Percentiles rank a stretch among this genome's conserved stretches.
phyloP scores from a whole-genome alignment of 2,888 invertebrate species.

The Tubulanus polymorphus region DNA sequence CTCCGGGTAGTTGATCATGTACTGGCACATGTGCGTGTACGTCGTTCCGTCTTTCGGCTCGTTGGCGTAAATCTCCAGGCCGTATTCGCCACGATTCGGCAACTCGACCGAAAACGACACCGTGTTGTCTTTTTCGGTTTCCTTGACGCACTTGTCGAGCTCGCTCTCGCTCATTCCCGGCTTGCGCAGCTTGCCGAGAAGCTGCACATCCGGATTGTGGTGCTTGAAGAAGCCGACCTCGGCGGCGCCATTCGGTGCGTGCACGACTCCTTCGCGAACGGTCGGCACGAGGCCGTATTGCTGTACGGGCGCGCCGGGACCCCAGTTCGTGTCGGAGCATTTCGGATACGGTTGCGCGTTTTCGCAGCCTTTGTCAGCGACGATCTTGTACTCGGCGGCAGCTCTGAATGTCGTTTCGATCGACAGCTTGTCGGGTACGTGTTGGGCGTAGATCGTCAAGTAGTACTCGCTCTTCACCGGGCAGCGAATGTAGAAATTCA shows the following conservation, averaged over 20 bases:
- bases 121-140: slow-evolving; percentile 39
- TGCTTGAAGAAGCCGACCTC: slow-evolving; percentile 58
- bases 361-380: slow-evolving; percentile 40
- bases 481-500: slow-evolving; percentile 42
- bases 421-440: slow-evolving; percentile 43
- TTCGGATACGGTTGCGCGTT: slow-evolving; percentile 47
- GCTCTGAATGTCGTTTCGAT: slow-evolving; percentile 53
- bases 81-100: slow-evolving; percentile 49
- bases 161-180: slow-evolving; percentile 47
- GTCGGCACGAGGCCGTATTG: slow-evolving; percentile 48
- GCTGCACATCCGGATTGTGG: slow-evolving; percentile 70
- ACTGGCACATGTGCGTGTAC: slow-evolving; percentile 48
- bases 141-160: slow-evolving; percentile 42
- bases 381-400: slow-evolving; percentile 52
- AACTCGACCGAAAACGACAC: slow-evolving; percentile 38
- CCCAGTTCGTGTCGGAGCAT: slow-evolving; percentile 53
- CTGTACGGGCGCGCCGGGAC: slow-evolving; percentile 48
- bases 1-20: slow-evolving; percentile 26
- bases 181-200: slow-evolving; percentile 47
- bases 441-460: slow-evolving; percentile 52
- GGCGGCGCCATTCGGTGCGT: slow-evolving; percentile 36
- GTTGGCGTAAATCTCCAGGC: slow-evolving; percentile 53
- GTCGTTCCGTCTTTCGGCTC: slow-evolving; percentile 52
- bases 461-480: slow-evolving; percentile 46
- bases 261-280: slow-evolving; percentile 36